phyloP scores from a whole-genome alignment of 1,140 invertebrate species.

The Uloborus diversus region DNA sequence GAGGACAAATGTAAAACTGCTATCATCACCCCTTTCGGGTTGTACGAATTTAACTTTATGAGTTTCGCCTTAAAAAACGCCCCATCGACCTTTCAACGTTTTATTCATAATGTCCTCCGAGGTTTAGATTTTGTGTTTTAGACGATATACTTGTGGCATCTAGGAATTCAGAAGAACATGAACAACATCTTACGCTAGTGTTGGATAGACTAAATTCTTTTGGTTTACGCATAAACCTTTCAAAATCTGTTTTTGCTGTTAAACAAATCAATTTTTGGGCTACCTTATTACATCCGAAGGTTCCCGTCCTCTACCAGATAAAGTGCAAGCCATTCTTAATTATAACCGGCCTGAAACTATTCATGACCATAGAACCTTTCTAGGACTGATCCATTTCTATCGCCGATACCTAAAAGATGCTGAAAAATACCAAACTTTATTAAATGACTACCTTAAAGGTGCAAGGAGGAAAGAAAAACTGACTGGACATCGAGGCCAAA shows the following conservation, averaged over 20 bases:
- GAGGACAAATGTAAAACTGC: slow-evolving; percentile 62
- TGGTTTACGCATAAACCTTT: slow-evolving; percentile 59
- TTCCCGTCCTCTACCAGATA: slow-evolving; percentile 1
- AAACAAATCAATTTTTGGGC: background rate
- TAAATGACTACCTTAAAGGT: slow-evolving; percentile 19
- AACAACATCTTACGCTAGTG: slow-evolving; percentile 60
- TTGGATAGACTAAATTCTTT: background rate
- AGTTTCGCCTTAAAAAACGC: slow-evolving; percentile 62
- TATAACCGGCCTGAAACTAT: slow-evolving; percentile 62
- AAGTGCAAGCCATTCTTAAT: slow-evolving; percentile 37
- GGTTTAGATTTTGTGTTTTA: slow-evolving; percentile 61
- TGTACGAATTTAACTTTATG: slow-evolving; percentile 3
- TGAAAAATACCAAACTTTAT: slow-evolving; percentile 35
- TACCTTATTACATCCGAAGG: slow-evolving; percentile 19
- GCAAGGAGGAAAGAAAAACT: background rate
- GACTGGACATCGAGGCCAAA: background rate
- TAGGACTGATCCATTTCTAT: slow-evolving; percentile 66
- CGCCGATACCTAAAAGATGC: slow-evolving; percentile 62
- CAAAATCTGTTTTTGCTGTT: slow-evolving; percentile 28
- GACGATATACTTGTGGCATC: slow-evolving; percentile 70
- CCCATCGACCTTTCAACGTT: slow-evolving; percentile 67
- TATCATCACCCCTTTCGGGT: background rate
- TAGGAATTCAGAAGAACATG: slow-evolving; percentile 61
- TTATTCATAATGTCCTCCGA: slow-evolving; percentile 28
- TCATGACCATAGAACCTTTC: slow-evolving; percentile 61